Evolutionary conservation across 2,888 invertebrate genomes (phyloP).

Genomic region (Lycaena phlaeas): DNA sequence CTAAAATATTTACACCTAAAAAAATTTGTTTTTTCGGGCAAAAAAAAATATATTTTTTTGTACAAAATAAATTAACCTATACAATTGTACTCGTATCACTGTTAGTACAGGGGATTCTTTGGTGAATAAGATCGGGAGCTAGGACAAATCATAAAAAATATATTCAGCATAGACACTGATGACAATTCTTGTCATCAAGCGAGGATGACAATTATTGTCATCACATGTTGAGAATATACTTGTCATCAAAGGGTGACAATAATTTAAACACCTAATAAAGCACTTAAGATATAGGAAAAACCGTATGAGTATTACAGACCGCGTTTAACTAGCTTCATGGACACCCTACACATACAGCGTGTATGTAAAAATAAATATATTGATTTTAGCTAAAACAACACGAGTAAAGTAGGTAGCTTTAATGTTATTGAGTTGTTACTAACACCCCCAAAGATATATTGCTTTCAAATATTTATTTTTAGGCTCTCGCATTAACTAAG

Average conservation of each 20-base stretch:
- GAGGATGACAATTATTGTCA: not conserved
- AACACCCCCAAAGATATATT: not conserved
- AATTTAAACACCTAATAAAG: conserved; percentile 8
- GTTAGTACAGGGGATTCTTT: conserved; percentile 8
- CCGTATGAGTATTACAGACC: conserved; percentile 3
- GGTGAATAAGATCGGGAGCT: conserved; percentile 8
- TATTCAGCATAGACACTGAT: not conserved
- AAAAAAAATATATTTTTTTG: conserved; percentile 30
- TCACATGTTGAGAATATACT: too few relatives aligned
- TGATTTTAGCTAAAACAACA: too few relatives aligned
- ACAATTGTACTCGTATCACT: conserved; percentile 20
- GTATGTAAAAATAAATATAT: not conserved
- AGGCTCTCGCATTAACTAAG: too few relatives aligned
- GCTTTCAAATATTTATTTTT: not conserved
- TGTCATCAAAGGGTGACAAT: not conserved
- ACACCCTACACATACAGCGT: not conserved
- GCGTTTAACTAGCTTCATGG: not conserved
- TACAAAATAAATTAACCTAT: conserved; percentile 25
- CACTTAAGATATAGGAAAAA: conserved; percentile 6
- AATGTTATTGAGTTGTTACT: too few relatives aligned
- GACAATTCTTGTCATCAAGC: not conserved
- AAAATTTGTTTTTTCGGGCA: conserved; percentile 17
- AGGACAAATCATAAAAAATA: not conserved
- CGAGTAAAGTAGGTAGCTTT: too few relatives aligned
- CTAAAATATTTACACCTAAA: conserved; percentile 19